Evolutionary conservation across 2,797 vertebrate genomes (phyloP).

Genomic region (Lepus townsendii): DNA sequence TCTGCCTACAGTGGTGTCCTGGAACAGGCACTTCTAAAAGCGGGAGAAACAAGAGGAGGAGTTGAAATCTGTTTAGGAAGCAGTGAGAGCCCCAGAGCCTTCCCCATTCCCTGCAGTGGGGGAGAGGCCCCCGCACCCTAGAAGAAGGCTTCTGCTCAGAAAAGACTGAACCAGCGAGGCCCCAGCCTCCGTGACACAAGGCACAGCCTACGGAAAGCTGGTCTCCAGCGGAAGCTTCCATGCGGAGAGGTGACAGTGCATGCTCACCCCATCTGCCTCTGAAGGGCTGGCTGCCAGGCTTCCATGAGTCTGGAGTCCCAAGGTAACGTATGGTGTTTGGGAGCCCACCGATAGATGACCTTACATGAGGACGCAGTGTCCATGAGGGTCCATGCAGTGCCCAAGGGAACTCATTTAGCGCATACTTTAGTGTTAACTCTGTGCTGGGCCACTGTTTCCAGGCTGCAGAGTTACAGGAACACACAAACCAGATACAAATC

Average conservation of each 20-base stretch:
- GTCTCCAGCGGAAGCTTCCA: not conserved
- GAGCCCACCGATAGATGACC: not conserved
- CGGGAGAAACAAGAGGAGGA: not conserved
- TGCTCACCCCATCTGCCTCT: not conserved
- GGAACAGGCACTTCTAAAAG: conserved; percentile 1
- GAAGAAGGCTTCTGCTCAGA: not conserved
- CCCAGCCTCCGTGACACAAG: not conserved
- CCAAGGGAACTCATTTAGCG: not conserved
- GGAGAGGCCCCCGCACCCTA: not conserved
- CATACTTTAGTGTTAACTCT: not conserved
- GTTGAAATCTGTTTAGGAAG: not conserved
- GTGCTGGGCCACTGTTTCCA: not conserved
- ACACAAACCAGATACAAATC: not conserved
- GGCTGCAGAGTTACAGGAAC: not conserved
- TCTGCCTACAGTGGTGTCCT: not conserved
- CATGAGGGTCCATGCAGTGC: not conserved
- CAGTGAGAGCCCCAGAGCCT: not conserved
- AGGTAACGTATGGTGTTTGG: not conserved
- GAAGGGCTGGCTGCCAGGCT: not conserved
- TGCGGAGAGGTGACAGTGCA: not conserved
- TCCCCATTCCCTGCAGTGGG: not conserved
- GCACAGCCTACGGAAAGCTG: not conserved
- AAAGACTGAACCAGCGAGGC: not conserved
- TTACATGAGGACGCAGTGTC: too few relatives aligned
- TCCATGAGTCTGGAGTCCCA: too few relatives aligned